These are phyloP conservation scores for Macrophya annulata DNA, from an alignment of 2,888 invertebrate genomes.

Conservation along the genomic window DNA sequence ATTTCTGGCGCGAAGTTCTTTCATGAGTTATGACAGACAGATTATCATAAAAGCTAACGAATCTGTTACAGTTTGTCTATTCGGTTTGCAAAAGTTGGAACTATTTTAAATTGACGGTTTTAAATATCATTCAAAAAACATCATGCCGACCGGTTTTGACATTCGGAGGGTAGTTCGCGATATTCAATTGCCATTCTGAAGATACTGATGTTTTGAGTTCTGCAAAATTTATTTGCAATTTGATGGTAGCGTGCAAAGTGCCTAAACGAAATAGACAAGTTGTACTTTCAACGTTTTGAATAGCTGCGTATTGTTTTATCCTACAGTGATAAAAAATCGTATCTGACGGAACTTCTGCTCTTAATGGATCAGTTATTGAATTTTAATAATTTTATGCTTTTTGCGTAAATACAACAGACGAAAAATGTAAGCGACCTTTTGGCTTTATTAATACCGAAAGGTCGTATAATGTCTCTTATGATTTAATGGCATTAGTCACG, in stretches of 20 bases:
- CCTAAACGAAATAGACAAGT: no score
- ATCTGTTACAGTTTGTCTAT: no score
- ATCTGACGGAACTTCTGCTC: neutral
- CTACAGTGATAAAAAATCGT: neutral
- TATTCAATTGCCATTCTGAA: no score
- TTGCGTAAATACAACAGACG: neutral
- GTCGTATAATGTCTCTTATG: neutral
- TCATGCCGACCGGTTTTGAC: no score
- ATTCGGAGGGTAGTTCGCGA: no score
- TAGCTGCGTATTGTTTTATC: constrained; percentile 12
- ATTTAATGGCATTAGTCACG: constrained; percentile 10
- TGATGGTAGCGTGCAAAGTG: no score
- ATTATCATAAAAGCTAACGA: neutral
- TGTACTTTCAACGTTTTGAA: constrained; percentile 18
- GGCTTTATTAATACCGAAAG: neutral
- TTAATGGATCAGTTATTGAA: neutral
- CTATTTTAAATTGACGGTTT: no score
- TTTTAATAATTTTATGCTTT: neutral
- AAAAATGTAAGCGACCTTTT: neutral
- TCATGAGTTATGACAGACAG: neutral
- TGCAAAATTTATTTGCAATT: no score
- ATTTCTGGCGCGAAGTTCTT: constrained; percentile 6
- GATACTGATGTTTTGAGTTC: no score
- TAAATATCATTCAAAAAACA: no score
- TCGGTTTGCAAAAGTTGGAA: no score